phyloP scores from a whole-genome alignment of 2,888 invertebrate genomes.

The Idaea aversata region DNA sequence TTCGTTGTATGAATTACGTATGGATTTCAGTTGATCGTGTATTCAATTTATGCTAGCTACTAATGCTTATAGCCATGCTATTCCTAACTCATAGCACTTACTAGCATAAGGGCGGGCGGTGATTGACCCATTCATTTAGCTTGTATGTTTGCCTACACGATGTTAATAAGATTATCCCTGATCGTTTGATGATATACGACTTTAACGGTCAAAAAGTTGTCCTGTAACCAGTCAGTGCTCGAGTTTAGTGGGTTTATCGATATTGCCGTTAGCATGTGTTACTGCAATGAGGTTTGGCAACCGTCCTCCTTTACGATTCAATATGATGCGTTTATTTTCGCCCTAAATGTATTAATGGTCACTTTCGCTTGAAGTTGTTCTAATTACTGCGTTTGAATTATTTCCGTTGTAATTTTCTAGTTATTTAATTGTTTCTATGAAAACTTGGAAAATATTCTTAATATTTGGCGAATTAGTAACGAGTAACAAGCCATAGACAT shows the following conservation, averaged over 20 bases:
- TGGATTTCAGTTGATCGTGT: not conserved
- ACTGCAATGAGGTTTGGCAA: conserved; percentile 31
- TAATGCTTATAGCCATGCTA: not conserved
- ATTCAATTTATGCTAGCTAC: not conserved
- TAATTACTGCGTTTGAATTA: conserved; percentile 26
- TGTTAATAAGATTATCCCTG: not conserved
- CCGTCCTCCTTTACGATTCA: conserved; percentile 33
- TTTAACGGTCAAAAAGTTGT: conserved; percentile 12
- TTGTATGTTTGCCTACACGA: not conserved
- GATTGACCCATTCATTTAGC: not conserved
- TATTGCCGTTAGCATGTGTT: conserved; percentile 19
- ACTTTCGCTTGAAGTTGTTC: conserved; percentile 25
- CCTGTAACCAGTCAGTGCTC: conserved; percentile 18
- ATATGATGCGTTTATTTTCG: conserved; percentile 42
- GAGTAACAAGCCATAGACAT: too few species aligned
- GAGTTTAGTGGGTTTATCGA: conserved; percentile 14
- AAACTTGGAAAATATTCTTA: not conserved
- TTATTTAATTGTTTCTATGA: conserved; percentile 3
- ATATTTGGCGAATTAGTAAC: not conserved
- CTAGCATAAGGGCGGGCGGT: not conserved
- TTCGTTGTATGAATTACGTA: not conserved
- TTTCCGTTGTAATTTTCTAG: conserved; percentile 15
- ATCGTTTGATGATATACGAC: not conserved
- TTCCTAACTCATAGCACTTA: not conserved
- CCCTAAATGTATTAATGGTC: conserved; percentile 29